Percentiles rank a stretch among this genome's conserved stretches.
Evolutionary conservation across 2,113 vertebrate species (phyloP).

Genomic region (Ivindomyrus marchei): DNA sequence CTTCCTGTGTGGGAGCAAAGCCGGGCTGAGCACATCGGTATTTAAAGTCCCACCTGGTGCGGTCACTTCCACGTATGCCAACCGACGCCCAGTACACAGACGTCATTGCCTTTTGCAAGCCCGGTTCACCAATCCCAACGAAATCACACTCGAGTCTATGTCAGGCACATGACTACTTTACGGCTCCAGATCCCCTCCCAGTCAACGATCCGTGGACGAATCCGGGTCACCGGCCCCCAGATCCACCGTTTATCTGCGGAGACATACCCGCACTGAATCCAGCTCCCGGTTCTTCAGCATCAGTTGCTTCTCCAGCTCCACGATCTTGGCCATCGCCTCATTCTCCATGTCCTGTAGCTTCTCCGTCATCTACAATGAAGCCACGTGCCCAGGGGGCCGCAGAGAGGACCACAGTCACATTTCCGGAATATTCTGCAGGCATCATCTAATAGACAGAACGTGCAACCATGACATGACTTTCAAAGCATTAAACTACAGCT

Average conservation of each 20-base stretch:
- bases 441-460: background rate
- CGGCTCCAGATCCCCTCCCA: background rate
- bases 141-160: background rate
- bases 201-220: background rate
- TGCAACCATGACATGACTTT: background rate
- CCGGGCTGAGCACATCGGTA: background rate
- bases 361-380: slow-evolving; percentile 71
- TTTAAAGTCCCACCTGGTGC: background rate
- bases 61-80: background rate
- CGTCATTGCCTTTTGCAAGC: background rate
- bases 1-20: slow-evolving; percentile 63
- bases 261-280: slow-evolving; percentile 78
- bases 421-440: background rate
- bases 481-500: background rate
- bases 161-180: background rate
- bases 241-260: no score
- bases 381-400: background rate
- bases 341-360: slow-evolving; percentile 93
- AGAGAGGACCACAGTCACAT: background rate
- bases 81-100: background rate
- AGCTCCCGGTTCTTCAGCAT: slow-evolving; percentile 98
- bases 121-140: background rate
- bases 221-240: background rate
- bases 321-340: slow-evolving; percentile 96
- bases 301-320: slow-evolving; percentile 95